Conservation (phyloP, 2,113 vertebrate genomes). For the Setophaga kirtlandii region DNA sequence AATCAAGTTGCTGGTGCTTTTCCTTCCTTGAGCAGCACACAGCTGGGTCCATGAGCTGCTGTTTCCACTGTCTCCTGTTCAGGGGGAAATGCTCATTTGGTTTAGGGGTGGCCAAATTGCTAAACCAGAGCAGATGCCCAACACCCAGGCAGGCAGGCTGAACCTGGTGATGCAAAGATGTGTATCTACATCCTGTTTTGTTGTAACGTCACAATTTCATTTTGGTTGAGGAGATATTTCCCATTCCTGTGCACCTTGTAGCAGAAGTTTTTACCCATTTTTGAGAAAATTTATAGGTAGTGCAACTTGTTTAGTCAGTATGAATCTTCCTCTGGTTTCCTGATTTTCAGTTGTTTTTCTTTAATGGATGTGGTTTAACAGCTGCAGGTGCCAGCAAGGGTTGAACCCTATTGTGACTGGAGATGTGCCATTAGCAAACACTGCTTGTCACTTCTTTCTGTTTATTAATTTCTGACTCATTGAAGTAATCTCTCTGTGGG, state of each 20-base stretch:
- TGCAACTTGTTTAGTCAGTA: neutral
- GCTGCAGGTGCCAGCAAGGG: neutral
- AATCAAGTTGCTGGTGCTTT: neutral
- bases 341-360: neutral
- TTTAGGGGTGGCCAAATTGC: neutral
- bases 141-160: neutral
- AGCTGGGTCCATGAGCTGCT: accelerated
- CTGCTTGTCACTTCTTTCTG: neutral
- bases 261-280: neutral
- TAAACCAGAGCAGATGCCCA: neutral
- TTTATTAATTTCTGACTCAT: neutral
- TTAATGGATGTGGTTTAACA: neutral
- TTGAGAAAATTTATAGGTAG: neutral
- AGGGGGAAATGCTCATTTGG: neutral
- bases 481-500: neutral
- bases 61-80: neutral
- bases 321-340: neutral
- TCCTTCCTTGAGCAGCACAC: neutral
- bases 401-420: neutral
- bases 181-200: neutral
- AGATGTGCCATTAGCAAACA: neutral
- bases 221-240: neutral
- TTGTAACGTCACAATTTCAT: neutral
- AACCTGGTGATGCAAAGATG: neutral
- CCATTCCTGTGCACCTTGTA: neutral